Conservation (phyloP, 2,113 vertebrate species). For the Pimephales promelas region DNA sequence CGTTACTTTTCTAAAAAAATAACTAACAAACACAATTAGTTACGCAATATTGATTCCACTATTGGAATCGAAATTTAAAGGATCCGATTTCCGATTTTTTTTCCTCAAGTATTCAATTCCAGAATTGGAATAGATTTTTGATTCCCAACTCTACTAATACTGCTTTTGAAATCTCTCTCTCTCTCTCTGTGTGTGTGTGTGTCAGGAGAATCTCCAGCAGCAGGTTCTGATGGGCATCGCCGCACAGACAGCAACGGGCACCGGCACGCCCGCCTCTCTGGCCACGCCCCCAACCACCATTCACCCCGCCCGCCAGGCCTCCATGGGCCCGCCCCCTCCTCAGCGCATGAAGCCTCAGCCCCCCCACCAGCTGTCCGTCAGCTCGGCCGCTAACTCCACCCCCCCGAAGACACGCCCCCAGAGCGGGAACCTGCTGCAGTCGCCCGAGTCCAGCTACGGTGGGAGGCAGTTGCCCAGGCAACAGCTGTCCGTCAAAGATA, state of each 20-base stretch:
- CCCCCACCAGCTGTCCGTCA: constrained; percentile 72
- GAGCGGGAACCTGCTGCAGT: constrained; percentile 89
- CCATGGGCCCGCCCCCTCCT: constrained; percentile 65
- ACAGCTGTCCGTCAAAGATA: constrained; percentile 84
- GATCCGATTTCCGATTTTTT: no score
- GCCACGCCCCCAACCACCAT: constrained; percentile 80
- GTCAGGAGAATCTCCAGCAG: constrained; percentile 78
- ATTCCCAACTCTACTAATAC: no score
- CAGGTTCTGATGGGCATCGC: constrained; percentile 77
- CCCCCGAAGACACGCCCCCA: constrained; percentile 86
- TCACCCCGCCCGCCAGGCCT: constrained; percentile 74
- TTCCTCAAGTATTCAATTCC: no score
- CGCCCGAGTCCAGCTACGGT: constrained; percentile 81
- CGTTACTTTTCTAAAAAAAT: no score
- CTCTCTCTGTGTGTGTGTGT: neutral
- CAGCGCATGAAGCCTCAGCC: constrained; percentile 76
- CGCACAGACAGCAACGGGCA: constrained; percentile 73
- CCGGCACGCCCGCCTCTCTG: constrained; percentile 74
- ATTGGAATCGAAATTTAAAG: no score
- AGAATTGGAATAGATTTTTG: no score
- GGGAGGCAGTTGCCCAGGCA: constrained; percentile 74
- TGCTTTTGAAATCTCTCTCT: no score
- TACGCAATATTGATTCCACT: no score
- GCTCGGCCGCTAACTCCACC: constrained; percentile 72
- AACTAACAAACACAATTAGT: no score